Conservation (phyloP, 2,888 invertebrate species). For the Napeogenes inachia region DNA sequence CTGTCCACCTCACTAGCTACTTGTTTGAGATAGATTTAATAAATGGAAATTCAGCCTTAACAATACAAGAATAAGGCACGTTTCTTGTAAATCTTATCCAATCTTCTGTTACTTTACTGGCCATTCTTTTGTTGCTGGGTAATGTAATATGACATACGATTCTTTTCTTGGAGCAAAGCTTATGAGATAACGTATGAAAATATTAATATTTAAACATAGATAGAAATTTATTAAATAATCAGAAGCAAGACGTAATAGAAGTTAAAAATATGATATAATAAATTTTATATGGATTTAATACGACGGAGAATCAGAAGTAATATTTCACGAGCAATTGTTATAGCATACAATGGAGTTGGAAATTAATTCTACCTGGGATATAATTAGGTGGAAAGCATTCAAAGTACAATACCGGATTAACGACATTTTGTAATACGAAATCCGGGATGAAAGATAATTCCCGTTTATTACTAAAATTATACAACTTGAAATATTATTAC, state of each 20-base stretch:
- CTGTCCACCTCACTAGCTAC: slow-evolving; percentile 21
- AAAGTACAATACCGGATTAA: not conserved
- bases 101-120: slow-evolving; percentile 9
- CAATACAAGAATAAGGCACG: not conserved
- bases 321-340: slow-evolving; percentile 1
- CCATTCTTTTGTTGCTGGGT: slow-evolving; percentile 14
- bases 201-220: not conserved
- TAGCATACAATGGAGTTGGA: slow-evolving; percentile 8
- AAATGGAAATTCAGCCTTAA: slow-evolving; percentile 13
- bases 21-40: slow-evolving; percentile 17
- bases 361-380: not conserved
- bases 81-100: not conserved
- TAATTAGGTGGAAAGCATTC: slow-evolving; percentile 4
- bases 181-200: not conserved
- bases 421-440: slow-evolving; percentile 6
- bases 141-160: slow-evolving; percentile 5
- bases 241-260: too few relatives aligned
- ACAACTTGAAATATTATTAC: too few relatives aligned
- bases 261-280: too few relatives aligned
- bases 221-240: too few relatives aligned
- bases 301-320: too few relatives aligned
- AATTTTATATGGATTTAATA: too few relatives aligned
- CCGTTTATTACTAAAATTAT: slow-evolving; percentile 3
- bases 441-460: not conserved
- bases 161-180: slow-evolving; percentile 6